These are phyloP conservation scores for Proales similis DNA, from an alignment of 1,140 invertebrate species.

Conservation along the genomic window DNA sequence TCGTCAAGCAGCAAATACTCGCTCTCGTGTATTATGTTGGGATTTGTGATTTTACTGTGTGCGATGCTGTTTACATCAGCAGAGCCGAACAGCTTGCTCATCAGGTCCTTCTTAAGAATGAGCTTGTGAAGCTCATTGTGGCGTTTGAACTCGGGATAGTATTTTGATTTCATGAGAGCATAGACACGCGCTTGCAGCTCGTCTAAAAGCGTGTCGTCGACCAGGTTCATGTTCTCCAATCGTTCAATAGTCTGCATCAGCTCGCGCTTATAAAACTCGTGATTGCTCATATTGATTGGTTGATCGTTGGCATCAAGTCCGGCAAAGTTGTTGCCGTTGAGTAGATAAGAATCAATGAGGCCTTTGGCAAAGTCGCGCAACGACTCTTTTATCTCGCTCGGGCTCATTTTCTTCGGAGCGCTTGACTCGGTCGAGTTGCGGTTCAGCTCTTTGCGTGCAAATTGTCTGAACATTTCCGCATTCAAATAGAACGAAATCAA, in stretches of 20 bases:
- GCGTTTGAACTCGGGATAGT: constrained; percentile 32
- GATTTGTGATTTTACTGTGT: too few species aligned
- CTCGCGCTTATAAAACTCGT: constrained; percentile 57
- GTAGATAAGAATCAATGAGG: constrained; percentile 24
- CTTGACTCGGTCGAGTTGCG: not conserved
- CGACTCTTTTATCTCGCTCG: constrained; percentile 7
- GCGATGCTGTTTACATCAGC: too few species aligned
- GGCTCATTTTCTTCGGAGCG: not conserved
- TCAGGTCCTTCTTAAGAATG: constrained; percentile 10
- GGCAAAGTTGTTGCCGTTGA: constrained; percentile 7
- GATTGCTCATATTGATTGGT: constrained; percentile 38
- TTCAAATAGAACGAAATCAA: constrained; percentile 76
- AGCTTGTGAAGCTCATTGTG: constrained; percentile 8
- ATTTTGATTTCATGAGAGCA: constrained; percentile 30
- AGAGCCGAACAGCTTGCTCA: too few species aligned
- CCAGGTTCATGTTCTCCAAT: constrained; percentile 60
- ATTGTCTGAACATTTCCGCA: constrained; percentile 57
- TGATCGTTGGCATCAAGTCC: constrained; percentile 41
- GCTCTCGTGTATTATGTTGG: too few species aligned
- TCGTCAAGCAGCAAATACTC: too few species aligned
- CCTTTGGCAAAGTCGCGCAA: constrained; percentile 5
- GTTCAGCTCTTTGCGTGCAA: constrained; percentile 24
- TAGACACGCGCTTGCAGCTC: constrained; percentile 62
- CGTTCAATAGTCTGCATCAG: constrained; percentile 64
- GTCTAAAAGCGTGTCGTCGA: constrained; percentile 71